Evolutionary conservation across 2,888 invertebrate genomes (phyloP).

Genomic region (Drosophila kokeensis): DNA sequence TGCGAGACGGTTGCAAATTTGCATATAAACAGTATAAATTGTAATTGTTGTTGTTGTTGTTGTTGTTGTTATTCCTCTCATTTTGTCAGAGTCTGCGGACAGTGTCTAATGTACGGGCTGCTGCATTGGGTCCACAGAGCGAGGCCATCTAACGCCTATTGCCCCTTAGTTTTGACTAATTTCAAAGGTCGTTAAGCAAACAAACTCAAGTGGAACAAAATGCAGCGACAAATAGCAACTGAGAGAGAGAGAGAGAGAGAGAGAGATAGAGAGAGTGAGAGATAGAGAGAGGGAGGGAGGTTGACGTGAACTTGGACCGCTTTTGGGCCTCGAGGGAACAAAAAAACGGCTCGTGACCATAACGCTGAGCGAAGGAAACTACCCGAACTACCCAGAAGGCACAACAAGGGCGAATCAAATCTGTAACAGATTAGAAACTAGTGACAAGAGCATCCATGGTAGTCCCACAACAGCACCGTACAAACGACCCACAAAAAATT

Average conservation of each 20-base stretch:
- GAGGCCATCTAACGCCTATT: conserved; percentile 59
- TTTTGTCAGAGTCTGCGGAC: conserved; percentile 43
- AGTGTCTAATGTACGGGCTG: conserved; percentile 57
- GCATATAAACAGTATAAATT: conserved; percentile 82
- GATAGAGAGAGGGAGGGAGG: conserved; percentile 6
- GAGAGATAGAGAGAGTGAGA: background rate
- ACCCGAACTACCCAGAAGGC: conserved; percentile 33
- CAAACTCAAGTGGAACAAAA: conserved; percentile 84
- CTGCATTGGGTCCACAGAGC: conserved; percentile 44
- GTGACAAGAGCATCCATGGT: conserved; percentile 3
- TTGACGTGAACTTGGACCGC: conserved; percentile 16
- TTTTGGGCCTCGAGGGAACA: conserved; percentile 50
- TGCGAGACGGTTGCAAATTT: conserved; percentile 61
- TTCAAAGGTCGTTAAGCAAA: conserved; percentile 84
- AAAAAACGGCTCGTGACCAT: conserved; percentile 52
- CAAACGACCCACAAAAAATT: conserved; percentile 70
- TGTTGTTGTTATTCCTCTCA: conserved; percentile 22
- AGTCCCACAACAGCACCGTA: conserved; percentile 27
- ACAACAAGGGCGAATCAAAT: conserved; percentile 39
- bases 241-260: background rate
- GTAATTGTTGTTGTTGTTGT: conserved; percentile 46
- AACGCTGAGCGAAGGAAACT: conserved; percentile 53
- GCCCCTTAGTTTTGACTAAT: conserved; percentile 80
- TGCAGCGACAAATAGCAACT: conserved; percentile 47
- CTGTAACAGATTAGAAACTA: conserved; percentile 9